Evolutionary conservation across 2,797 vertebrate species (phyloP).

Genomic region (Lemur catta): DNA sequence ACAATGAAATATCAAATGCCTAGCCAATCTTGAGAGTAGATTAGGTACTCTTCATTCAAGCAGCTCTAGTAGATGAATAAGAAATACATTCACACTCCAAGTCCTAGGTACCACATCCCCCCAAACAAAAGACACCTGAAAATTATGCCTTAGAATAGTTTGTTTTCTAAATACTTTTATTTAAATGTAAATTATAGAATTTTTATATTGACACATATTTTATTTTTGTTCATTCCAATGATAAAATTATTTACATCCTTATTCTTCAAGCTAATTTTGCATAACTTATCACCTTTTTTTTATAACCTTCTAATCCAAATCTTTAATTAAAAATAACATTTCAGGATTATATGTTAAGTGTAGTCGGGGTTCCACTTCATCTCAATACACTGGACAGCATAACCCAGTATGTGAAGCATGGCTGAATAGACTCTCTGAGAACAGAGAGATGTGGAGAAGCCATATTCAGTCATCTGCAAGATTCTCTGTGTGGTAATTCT

Average conservation of each 20-base stretch:
- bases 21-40: neutral
- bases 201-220: neutral
- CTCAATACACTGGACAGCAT: neutral
- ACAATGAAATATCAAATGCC: neutral
- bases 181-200: neutral
- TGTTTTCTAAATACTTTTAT: neutral
- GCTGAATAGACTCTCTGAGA: neutral
- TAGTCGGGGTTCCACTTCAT: neutral
- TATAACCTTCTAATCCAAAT: neutral
- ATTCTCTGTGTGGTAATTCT: neutral
- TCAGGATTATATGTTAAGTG: neutral
- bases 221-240: slow-evolving; percentile 15
- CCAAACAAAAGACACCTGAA: neutral
- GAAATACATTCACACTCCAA: neutral
- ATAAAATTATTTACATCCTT: slow-evolving; percentile 18
- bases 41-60: neutral
- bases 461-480: neutral
- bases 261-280: neutral
- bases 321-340: slow-evolving; percentile 27
- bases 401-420: neutral
- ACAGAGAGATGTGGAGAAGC: neutral
- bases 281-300: slow-evolving; percentile 3
- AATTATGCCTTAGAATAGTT: neutral
- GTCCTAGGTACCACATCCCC: neutral
- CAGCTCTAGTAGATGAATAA: neutral